Base-by-base conservation (phyloP, 2,113 vertebrate genomes). In the Nyctibius bracteatus region DNA sequence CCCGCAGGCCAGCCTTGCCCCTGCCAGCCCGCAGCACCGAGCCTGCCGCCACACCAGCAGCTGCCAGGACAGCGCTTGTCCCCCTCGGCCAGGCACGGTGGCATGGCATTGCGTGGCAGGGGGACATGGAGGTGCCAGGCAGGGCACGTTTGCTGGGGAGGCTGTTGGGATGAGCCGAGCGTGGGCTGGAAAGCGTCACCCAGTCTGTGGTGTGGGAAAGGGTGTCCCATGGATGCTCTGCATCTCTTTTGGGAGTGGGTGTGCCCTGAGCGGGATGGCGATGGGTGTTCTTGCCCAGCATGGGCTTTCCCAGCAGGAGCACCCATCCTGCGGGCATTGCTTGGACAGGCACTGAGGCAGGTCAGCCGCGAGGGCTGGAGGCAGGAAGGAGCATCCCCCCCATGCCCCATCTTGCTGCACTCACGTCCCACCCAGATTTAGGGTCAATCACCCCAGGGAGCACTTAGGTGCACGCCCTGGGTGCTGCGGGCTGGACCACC, bases 61-160 rank as follows among this genome's bases (percentile, higher is more conserved):
- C 91, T 85, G 70, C 43, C 12, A 54, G 91, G 67, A 70, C 49
- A 89, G 63, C 41, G 31, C 87, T 86, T 4, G 1, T 35, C 37
- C 63, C 54, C 37, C 31, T 86, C 4, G 3, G 31, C 77, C 1
- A 1, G 63, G n/a, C 68, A n/a, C 4, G 14, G 85, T 16, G 47
- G 58, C 67, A 57, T 1, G 1, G 47, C 5, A 1, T 46, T 0
- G 1, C 8, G 8, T 59, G 67, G 37, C 71, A 15, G 0, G 2
- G 72, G 91, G 91, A 91, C 81, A 37, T 3, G 0, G 55, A 73
- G 68, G 67, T 62, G 28, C 54, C 81, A 83, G 86, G 72, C 68
- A 84, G 86, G 72, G 12, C 65, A 20, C 0, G 0, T 62, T 86
- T 81, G 33, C 54, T 0, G 0, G 7, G 22, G 41, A 54, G 55